Conservation (phyloP, 1,140 invertebrate species). For the Aphidius ervi region DNA sequence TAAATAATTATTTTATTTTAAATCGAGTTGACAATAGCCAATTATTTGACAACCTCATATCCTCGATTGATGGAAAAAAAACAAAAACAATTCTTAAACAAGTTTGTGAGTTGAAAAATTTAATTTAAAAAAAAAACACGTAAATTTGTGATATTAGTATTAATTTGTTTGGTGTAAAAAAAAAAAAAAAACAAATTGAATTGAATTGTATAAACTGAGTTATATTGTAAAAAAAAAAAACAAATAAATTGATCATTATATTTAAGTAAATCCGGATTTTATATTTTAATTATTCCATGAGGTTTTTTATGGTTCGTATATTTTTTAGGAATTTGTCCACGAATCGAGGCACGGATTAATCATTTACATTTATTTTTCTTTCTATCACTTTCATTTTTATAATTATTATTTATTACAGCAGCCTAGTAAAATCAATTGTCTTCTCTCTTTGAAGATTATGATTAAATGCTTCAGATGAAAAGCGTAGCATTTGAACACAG, state of each 20-base stretch:
- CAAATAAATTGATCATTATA: not conserved
- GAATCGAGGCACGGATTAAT: slow-evolving; percentile 9
- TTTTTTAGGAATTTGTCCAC: not conserved
- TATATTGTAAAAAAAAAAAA: not conserved
- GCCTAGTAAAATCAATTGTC: not conserved
- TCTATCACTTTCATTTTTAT: not conserved
- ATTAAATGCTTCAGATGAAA: no score
- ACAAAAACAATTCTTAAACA: no score
- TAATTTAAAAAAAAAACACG: no score
- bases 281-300: not conserved
- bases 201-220: no score
- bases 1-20: not conserved
- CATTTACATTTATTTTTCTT: slow-evolving; percentile 2
- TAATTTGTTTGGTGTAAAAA: no score
- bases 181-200: no score
- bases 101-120: no score
- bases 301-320: not conserved
- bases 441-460: no score
- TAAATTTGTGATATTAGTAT: no score
- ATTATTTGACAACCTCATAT: no score
- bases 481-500: slow-evolving; percentile 44
- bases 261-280: not conserved
- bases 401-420: not conserved
- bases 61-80: no score
- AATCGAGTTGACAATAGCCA: no score